Conservation (phyloP, 2,888 invertebrate species). For the Monochamus alternatus region DNA sequence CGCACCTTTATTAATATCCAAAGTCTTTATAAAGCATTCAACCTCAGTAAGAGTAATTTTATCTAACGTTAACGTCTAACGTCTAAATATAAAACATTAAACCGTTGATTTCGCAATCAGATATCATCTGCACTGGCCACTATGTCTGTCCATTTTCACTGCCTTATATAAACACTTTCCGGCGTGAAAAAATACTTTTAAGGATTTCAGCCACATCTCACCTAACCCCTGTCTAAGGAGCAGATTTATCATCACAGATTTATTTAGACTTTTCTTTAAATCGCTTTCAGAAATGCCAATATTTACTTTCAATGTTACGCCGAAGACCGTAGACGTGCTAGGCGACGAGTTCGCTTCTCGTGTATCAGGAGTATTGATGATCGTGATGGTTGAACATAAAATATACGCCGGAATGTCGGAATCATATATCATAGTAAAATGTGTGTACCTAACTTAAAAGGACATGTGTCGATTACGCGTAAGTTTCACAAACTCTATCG, state of each 20-base stretch:
- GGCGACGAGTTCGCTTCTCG: background rate
- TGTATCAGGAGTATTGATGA: conserved; percentile 4
- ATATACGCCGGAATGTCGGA: conserved; percentile 25
- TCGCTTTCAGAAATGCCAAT: conserved; percentile 15
- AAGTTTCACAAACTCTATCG: conserved; percentile 22
- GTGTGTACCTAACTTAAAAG: conserved; percentile 28
- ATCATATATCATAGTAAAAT: conserved; percentile 33
- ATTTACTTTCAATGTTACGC: conserved; percentile 23
- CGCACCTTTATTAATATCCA: no score
- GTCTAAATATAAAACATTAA: no score
- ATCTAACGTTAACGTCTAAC: no score
- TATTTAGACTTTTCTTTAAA: conserved; percentile 25
- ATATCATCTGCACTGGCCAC: no score
- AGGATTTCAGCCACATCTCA: background rate
- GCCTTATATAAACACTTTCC: background rate
- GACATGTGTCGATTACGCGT: conserved; percentile 29
- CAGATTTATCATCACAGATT: conserved; percentile 18
- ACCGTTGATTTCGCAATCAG: no score
- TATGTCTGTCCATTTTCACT: no score
- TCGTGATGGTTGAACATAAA: conserved; percentile 15
- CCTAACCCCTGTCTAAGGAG: background rate
- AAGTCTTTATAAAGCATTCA: no score
- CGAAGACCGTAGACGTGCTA: conserved; percentile 9
- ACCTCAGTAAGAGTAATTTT: no score
- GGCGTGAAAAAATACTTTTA: background rate